Evolutionary conservation across 2,797 vertebrate species (phyloP).

Genomic region (Ctenopoma multispine): DNA sequence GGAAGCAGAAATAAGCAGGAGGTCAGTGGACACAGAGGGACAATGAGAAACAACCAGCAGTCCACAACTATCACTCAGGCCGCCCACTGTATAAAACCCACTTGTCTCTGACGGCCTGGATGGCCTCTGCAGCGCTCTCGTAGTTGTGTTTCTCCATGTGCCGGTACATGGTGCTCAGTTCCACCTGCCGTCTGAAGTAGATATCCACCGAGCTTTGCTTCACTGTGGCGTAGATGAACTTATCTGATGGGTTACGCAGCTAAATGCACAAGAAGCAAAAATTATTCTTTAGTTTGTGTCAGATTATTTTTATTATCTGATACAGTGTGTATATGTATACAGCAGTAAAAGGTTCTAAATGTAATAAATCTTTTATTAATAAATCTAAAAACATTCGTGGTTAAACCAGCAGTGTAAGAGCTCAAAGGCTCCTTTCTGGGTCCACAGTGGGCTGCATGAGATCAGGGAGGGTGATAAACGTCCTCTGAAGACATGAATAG

Average conservation of each 20-base stretch:
- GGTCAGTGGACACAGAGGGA: not conserved
- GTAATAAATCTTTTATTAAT: too few relatives aligned
- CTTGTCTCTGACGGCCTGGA: constrained; percentile 97
- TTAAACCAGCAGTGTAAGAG: too few relatives aligned
- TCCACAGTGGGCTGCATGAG: too few relatives aligned
- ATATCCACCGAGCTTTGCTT: constrained; percentile 99
- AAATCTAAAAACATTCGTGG: too few relatives aligned
- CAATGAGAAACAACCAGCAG: too few relatives aligned
- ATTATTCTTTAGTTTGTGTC: too few relatives aligned
- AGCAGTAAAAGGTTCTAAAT: too few relatives aligned
- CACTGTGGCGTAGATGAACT: constrained; percentile 98
- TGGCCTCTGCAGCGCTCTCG: constrained; percentile 96
- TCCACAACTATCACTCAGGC: not conserved
- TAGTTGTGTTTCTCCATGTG: constrained; percentile 99
- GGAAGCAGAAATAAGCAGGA: not conserved
- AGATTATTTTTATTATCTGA: too few relatives aligned
- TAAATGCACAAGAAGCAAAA: constrained; percentile 51
- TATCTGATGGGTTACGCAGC: constrained; percentile 97
- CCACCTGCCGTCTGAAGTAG: constrained; percentile 97
- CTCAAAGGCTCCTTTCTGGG: too few relatives aligned
- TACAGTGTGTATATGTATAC: too few relatives aligned
- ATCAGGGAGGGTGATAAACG: too few relatives aligned
- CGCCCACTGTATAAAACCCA: constrained; percentile 70
- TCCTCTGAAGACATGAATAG: too few relatives aligned
- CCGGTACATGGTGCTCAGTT: constrained; percentile 98